Evolutionary conservation across 2,113 vertebrate genomes (phyloP), one percentile per base, ranked within the genome.

Genomic region (Columbina picui): DNA sequence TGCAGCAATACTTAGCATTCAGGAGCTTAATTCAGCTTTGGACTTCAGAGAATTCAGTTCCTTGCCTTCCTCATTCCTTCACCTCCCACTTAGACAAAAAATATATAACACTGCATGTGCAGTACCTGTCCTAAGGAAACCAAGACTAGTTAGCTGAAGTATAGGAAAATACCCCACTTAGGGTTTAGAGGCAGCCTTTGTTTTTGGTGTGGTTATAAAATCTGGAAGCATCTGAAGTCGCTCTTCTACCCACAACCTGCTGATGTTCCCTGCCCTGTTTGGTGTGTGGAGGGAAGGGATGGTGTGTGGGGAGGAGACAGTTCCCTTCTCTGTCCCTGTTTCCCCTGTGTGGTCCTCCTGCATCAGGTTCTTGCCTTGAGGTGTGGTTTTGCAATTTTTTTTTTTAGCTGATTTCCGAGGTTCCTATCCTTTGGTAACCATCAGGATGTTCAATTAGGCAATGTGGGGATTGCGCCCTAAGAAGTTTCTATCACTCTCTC

Each of bases 1-100:
- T 94, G 94, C 93, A 96, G 91, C 68, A 87, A 53, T 93, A 69
- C 69, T 96, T 87, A 87, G 65, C 56, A 92, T 97, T 95, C 93
- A 88, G 39, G 79, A 85, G 73, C 89, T 87, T 96, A 77, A 82
- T 89, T 85, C 93, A 90, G 61, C 69, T 32, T 95, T 92, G 93
- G 89, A 93, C 83, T 93, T 92, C 6, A 47, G 93, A 91, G 75
- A 89, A 93, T 94, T 89, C 76, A 81, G 9, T 43, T 84, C 21
- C 56, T 59, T 95, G 76, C 63, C 75, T 71, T 92, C 50, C 71
- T 21, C 22, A 57, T 90, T 67, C 50, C n/a, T 94, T 95, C 41
- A 43, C 2, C 3, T 68, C 49, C 30, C 30, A 26, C 55, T 92
- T 78, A 50, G 36, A 78, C 52, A 90, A 92, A 90, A 92, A 94